Evolutionary conservation across 2,113 vertebrate species (phyloP).

Genomic region (Macheiramphus alcinus): DNA sequence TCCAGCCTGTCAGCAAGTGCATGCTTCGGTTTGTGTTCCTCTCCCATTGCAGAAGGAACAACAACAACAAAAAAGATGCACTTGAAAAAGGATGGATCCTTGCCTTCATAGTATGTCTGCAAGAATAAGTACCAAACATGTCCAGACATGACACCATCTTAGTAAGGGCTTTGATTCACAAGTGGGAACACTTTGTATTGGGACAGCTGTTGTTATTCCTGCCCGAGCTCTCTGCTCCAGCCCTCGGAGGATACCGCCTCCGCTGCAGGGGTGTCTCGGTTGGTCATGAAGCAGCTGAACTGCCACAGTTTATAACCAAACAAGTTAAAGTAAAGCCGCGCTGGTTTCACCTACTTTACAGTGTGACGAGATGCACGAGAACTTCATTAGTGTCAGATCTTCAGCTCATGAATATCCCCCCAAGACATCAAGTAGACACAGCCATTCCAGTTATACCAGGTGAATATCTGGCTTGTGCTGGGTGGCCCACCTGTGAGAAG

Average conservation of each 20-base stretch:
- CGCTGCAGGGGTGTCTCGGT: neutral
- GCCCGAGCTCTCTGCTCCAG: neutral
- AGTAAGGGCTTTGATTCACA: slow-evolving; percentile 30
- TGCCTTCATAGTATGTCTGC: neutral
- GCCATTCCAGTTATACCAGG: neutral
- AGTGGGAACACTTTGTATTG: slow-evolving; percentile 11
- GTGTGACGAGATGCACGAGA: neutral
- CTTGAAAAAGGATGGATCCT: neutral
- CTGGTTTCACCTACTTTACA: neutral
- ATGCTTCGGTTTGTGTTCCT: neutral
- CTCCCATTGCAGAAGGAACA: neutral
- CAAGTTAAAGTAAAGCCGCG: neutral
- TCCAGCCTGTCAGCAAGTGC: neutral
- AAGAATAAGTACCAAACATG: neutral
- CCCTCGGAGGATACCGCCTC: neutral
- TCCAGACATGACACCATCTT: neutral
- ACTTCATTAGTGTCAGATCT: neutral
- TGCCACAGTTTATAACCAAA: neutral
- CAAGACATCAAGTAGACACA: neutral
- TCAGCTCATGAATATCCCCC: neutral
- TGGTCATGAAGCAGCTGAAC: neutral
- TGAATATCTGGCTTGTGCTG: neutral
- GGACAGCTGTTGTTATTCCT: slow-evolving; percentile 21
- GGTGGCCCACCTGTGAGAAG: neutral
- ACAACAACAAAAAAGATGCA: neutral